phyloP scores from a whole-genome alignment of 2,113 vertebrate species.

The Actinemys pallida region DNA sequence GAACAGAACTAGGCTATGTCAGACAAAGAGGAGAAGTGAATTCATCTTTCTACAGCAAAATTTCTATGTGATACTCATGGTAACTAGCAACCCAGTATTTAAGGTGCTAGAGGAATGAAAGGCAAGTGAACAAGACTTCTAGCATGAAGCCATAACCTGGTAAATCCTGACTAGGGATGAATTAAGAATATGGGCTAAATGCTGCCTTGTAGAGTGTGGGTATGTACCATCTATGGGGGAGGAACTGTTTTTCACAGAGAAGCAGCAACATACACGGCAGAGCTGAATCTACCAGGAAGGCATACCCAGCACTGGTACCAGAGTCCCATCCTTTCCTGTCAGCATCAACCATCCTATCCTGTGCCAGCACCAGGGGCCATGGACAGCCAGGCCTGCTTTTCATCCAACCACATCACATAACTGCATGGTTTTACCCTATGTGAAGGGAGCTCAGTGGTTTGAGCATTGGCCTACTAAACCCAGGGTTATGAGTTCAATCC shows the following conservation, averaged over 20 bases:
- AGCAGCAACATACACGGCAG: not conserved
- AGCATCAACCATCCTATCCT: not conserved
- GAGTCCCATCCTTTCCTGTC: not conserved
- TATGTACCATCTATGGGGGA: fast-evolving
- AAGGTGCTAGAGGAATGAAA: not conserved
- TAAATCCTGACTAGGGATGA: not conserved
- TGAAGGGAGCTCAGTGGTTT: too few species aligned
- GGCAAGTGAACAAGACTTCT: not conserved
- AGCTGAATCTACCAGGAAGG: not conserved
- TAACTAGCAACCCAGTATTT: not conserved
- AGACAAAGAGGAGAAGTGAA: not conserved
- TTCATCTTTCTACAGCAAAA: not conserved
- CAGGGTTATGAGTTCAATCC: too few species aligned
- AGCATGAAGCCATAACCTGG: not conserved
- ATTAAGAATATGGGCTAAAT: not conserved
- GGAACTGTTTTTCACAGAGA: not conserved
- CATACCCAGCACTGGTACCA: not conserved
- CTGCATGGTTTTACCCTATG: not conserved
- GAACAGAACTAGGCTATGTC: not conserved
- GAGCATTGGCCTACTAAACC: too few species aligned
- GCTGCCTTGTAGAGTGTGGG: not conserved
- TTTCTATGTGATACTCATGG: not conserved
- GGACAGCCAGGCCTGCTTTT: not conserved
- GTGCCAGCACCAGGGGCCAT: not conserved
- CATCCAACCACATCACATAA: not conserved